Conservation (phyloP, 2,797 vertebrate species). For the Carcharodon carcharias region DNA sequence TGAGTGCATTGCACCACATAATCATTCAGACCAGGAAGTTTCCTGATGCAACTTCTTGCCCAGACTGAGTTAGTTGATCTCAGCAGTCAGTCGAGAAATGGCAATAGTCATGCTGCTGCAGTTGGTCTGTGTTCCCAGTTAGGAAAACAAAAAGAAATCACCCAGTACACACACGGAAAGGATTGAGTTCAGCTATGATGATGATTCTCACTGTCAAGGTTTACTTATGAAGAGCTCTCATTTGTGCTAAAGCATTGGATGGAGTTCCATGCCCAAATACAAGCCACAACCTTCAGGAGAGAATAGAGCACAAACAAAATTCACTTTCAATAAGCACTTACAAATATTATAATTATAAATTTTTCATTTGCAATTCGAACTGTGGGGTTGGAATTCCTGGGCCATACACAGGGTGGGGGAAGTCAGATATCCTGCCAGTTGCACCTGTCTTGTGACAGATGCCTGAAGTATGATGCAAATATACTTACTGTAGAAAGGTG, state of each 20-base stretch:
- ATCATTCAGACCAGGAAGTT: not conserved
- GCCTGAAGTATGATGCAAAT: not conserved
- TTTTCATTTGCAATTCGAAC: not conserved
- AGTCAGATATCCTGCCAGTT: not conserved
- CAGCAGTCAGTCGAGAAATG: not conserved
- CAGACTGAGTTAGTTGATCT: conserved; percentile 28
- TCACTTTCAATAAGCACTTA: not conserved
- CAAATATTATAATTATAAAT: not conserved
- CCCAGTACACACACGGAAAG: not conserved
- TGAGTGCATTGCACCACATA: not conserved
- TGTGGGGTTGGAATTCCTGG: not conserved
- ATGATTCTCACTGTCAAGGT: not conserved
- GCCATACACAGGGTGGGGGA: not conserved
- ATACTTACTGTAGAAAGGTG: not conserved
- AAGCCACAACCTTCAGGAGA: not conserved
- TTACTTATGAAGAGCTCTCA: not conserved
- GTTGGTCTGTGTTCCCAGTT: not conserved
- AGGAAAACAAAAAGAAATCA: not conserved
- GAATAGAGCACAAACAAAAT: not conserved
- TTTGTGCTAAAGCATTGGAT: not conserved
- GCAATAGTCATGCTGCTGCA: not conserved
- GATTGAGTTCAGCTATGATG: not conserved
- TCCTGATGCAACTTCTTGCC: not conserved
- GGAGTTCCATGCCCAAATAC: not conserved
- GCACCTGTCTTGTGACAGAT: no score